Percentiles rank a stretch among this genome's conserved stretches.
phyloP scores from a whole-genome alignment of 2,888 invertebrate species.

The Pyrrhosoma nymphula region DNA sequence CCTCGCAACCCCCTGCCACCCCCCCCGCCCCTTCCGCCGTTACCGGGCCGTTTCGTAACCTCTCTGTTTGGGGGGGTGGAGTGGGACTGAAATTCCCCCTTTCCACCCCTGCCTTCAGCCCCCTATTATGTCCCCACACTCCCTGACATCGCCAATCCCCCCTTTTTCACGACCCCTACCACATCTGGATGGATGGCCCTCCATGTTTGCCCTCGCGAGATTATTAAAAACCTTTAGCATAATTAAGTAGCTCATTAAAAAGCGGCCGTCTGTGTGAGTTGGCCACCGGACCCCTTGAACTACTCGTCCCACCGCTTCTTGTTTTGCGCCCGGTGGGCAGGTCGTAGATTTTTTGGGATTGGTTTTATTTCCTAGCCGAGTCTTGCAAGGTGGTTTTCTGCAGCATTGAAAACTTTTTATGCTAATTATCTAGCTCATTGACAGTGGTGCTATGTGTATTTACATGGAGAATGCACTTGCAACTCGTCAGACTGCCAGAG shows the following conservation, averaged over 20 bases:
- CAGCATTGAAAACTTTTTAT: too few species aligned
- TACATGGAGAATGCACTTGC: too few species aligned
- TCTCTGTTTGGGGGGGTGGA: not conserved
- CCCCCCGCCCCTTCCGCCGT: not conserved
- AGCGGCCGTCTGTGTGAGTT: not conserved
- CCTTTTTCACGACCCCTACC: not conserved
- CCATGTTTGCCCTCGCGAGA: constrained; percentile 15
- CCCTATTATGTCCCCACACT: not conserved
- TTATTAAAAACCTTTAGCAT: constrained; percentile 3
- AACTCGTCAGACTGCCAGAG: too few species aligned
- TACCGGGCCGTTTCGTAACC: constrained; percentile 28
- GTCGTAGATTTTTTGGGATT: not conserved
- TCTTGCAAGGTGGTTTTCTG: too few species aligned
- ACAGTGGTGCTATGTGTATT: too few species aligned
- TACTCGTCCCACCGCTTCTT: not conserved
- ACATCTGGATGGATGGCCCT: not conserved
- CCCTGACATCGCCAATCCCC: not conserved
- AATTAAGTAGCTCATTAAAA: constrained; percentile 31
- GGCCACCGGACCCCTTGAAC: not conserved
- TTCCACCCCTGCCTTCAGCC: not conserved
- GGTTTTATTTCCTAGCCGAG: too few species aligned
- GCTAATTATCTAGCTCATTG: too few species aligned
- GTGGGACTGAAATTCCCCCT: not conserved
- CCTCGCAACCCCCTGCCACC: not conserved
- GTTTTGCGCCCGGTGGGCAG: not conserved